Conservation (phyloP, 2,113 vertebrate genomes). For the Herpailurus yagouaroundi region DNA sequence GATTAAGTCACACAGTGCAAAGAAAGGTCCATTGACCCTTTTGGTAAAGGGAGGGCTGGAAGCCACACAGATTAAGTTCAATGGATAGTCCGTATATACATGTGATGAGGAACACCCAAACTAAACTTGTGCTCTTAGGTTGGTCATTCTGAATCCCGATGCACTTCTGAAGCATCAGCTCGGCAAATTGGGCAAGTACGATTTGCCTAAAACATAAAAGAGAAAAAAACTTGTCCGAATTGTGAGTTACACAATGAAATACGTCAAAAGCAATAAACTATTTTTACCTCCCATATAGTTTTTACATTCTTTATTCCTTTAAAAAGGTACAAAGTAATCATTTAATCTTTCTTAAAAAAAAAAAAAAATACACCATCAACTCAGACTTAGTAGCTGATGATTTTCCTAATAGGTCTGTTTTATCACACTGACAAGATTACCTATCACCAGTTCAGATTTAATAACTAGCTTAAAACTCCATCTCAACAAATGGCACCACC, state of each 20-base stretch:
- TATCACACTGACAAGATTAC: not conserved
- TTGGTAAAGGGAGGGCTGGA: conserved; percentile 90
- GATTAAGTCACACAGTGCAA: conserved; percentile 93
- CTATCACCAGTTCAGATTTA: not conserved
- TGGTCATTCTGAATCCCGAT: conserved; percentile 97
- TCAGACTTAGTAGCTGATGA: not conserved
- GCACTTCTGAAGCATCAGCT: conserved; percentile 98
- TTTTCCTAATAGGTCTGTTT: not conserved
- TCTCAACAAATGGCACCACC: conserved; percentile 4
- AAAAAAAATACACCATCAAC: not conserved
- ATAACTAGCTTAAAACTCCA: not conserved
- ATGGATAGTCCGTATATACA: conserved; percentile 86
- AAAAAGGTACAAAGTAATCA: conserved; percentile 18
- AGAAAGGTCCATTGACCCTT: conserved; percentile 89
- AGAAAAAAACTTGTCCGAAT: conserved; percentile 11
- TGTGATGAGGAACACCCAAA: conserved; percentile 86
- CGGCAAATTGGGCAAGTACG: conserved; percentile 98
- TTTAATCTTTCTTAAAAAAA: not conserved
- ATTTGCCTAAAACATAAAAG: conserved; percentile 90
- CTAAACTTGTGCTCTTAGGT: conserved; percentile 84
- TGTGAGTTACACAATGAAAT: not conserved
- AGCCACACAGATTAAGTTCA: conserved; percentile 88
- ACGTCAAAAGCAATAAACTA: not conserved
- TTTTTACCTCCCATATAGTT: not conserved
- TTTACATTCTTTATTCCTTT: conserved; percentile 29